Percentiles rank a stretch among this genome's conserved stretches.
phyloP scores from a whole-genome alignment of 2,888 invertebrate genomes.

The Ferrisia virgata region DNA sequence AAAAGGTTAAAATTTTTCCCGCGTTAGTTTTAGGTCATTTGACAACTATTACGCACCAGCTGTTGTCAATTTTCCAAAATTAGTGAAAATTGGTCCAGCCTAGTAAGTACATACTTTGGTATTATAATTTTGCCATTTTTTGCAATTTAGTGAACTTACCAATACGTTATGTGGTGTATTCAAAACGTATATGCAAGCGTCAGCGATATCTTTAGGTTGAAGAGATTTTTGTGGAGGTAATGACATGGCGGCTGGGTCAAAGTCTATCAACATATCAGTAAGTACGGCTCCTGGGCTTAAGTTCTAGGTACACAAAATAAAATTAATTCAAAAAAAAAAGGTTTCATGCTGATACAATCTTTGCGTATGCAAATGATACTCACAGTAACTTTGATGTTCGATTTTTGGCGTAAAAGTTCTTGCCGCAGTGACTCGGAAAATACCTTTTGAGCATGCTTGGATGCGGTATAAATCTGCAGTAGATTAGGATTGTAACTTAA shows the following conservation, averaged over 20 bases:
- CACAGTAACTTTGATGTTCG: neutral
- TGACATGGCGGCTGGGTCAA: slow-evolving; percentile 50
- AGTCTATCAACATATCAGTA: neutral
- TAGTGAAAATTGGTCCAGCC: no score
- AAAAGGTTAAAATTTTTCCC: neutral
- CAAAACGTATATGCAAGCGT: neutral
- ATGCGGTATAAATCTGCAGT: neutral
- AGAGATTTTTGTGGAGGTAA: neutral
- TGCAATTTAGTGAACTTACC: neutral
- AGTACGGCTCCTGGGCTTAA: neutral
- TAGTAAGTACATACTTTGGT: neutral
- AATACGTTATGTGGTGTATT: neutral
- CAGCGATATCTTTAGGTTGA: neutral
- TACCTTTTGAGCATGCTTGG: neutral
- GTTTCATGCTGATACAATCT: neutral
- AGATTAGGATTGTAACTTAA: neutral
- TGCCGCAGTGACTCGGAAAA: neutral
- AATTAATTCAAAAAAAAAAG: neutral
- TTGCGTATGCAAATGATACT: no score
- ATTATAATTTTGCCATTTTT: neutral
- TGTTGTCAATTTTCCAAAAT: no score
- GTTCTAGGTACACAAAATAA: neutral
- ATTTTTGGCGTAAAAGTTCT: neutral
- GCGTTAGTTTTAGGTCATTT: no score
- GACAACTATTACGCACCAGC: no score